Evolutionary conservation across 1,140 invertebrate species (phyloP).

Genomic region (Microplitis demolitor): DNA sequence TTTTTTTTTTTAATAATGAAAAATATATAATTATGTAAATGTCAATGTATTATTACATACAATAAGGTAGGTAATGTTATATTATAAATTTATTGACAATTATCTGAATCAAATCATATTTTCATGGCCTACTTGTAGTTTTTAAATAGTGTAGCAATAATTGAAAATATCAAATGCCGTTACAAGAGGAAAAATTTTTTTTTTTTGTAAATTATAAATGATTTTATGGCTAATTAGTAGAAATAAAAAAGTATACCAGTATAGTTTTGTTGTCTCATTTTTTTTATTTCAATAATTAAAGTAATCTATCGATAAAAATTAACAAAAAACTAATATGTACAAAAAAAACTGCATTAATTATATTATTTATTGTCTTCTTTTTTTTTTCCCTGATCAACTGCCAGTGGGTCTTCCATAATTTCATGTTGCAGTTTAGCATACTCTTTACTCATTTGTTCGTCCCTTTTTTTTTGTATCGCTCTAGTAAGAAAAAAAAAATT

Average conservation of each 20-base stretch:
- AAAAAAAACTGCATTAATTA: background rate
- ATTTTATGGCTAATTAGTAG: background rate
- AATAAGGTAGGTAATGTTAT: slow-evolving; percentile 12
- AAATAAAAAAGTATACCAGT: too few species aligned
- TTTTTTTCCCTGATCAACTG: background rate
- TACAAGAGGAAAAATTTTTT: background rate
- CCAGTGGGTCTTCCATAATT: background rate
- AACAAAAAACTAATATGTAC: slow-evolving; percentile 10
- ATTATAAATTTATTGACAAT: slow-evolving; percentile 14
- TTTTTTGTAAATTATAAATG: background rate
- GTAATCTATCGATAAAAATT: too few species aligned
- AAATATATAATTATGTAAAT: slow-evolving; percentile 2
- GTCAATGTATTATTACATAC: background rate
- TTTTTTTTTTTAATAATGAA: background rate
- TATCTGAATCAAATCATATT: slow-evolving; percentile 5
- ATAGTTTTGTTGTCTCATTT: too few species aligned
- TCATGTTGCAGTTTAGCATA: background rate
- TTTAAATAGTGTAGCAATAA: background rate
- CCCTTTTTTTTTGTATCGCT: slow-evolving; percentile 62
- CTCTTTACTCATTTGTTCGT: slow-evolving; percentile 29
- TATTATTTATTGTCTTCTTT: background rate
- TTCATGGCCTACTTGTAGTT: background rate
- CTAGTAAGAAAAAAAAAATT: too few species aligned
- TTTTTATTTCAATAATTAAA: background rate
- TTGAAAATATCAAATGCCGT: background rate